Conservation (phyloP, 2,797 vertebrate species). For the Sebastes iracundus region DNA sequence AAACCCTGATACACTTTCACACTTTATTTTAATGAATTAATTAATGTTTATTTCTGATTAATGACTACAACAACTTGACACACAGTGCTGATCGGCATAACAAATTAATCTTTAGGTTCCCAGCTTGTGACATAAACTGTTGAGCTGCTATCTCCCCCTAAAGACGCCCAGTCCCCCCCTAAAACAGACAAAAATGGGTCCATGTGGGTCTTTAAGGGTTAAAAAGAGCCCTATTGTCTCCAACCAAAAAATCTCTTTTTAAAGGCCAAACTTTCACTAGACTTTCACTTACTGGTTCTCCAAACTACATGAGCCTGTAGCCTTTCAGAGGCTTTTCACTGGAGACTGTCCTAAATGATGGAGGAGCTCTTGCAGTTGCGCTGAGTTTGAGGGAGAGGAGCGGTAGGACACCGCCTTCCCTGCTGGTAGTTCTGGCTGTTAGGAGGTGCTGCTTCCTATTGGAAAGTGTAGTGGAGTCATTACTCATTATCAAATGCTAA, state of each 20-base stretch:
- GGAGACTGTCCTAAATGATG: not conserved
- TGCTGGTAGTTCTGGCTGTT: conserved; percentile 23
- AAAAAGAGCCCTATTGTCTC: not conserved
- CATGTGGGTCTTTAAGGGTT: not conserved
- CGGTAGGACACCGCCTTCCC: not conserved
- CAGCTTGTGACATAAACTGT: too few species aligned
- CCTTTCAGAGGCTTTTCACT: conserved; percentile 7
- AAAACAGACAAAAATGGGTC: too few species aligned
- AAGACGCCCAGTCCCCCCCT: accelerated
- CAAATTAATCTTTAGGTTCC: too few species aligned
- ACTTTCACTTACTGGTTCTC: not conserved
- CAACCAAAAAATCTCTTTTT: not conserved
- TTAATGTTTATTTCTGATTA: too few species aligned
- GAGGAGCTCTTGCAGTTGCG: not conserved
- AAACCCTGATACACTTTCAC: too few species aligned
- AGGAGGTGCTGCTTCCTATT: conserved; percentile 31
- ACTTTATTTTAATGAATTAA: too few species aligned
- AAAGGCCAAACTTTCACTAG: not conserved
- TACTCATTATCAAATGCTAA: conserved; percentile 67
- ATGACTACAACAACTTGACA: too few species aligned
- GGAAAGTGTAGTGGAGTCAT: conserved; percentile 48
- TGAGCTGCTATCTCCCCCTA: too few species aligned
- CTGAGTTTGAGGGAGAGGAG: not conserved
- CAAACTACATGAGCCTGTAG: not conserved
- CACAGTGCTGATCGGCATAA: too few species aligned